Evolutionary conservation across 2,113 vertebrate genomes (phyloP).

Genomic region (Prolemur simus): DNA sequence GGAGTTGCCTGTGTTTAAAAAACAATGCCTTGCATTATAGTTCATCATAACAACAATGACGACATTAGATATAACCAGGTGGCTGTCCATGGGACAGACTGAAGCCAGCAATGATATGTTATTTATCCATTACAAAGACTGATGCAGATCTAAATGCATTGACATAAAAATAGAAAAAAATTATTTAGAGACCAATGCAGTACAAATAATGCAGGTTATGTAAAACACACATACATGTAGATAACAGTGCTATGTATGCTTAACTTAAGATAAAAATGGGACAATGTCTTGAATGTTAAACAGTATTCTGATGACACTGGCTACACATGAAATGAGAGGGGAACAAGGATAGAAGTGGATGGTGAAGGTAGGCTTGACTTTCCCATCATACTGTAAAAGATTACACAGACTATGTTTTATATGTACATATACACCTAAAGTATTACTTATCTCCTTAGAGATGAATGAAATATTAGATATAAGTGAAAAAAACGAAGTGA

Average conservation of each 20-base stretch:
- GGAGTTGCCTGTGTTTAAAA: background rate
- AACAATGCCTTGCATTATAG: background rate
- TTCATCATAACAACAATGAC: background rate
- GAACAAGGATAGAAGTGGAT: background rate
- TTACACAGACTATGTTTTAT: background rate
- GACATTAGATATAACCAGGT: background rate
- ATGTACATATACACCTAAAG: background rate
- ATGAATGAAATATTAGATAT: background rate
- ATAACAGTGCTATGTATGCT: background rate
- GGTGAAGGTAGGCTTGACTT: background rate
- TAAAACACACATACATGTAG: background rate
- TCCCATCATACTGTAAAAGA: background rate
- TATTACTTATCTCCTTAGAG: background rate
- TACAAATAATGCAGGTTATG: background rate
- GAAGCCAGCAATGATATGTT: background rate
- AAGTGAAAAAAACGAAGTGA: background rate
- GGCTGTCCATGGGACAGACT: background rate
- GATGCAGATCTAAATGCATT: background rate
- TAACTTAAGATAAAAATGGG: background rate
- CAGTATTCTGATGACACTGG: background rate
- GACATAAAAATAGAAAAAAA: background rate
- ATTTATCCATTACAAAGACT: background rate
- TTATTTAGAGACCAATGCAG: background rate
- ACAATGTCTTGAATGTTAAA: background rate
- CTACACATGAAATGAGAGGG: background rate